Evolutionary conservation across 2,113 vertebrate species (phyloP).

Genomic region (Lepidothrix coronata): DNA sequence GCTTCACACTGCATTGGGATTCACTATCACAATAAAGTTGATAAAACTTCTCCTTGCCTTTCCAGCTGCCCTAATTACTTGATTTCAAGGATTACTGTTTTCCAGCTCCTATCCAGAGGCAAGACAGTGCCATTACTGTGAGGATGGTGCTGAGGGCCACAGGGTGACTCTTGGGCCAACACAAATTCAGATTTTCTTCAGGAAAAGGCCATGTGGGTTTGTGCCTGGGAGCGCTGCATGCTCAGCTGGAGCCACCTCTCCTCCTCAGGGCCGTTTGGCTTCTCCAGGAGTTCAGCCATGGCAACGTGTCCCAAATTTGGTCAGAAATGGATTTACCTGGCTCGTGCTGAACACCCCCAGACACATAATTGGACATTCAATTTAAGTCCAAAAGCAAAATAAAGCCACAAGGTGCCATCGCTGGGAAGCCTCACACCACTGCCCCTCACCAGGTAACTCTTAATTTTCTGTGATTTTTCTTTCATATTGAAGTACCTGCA

Average conservation of each 20-base stretch:
- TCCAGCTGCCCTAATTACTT: not conserved
- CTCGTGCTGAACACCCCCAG: not conserved
- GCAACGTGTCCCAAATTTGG: not conserved
- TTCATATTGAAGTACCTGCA: not conserved
- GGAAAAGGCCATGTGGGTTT: not conserved
- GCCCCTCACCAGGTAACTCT: not conserved
- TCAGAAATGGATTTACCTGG: not conserved
- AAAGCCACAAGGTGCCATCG: not conserved
- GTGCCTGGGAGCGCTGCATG: rapidly evolving
- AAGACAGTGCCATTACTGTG: rapidly evolving
- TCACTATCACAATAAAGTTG: not conserved
- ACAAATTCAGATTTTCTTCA: not conserved
- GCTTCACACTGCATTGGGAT: not conserved
- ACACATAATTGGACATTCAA: not conserved
- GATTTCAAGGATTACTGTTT: not conserved
- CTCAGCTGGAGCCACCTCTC: not conserved
- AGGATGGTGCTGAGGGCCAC: not conserved
- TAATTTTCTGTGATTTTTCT: not conserved
- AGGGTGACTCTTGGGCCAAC: not conserved
- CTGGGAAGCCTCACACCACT: not conserved
- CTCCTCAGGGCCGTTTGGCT: not conserved
- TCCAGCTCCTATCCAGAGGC: not conserved
- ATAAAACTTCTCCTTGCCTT: not conserved
- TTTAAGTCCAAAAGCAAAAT: not conserved
- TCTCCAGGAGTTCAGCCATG: not conserved